Conservation (phyloP, 2,797 vertebrate genomes). For the Spinibarbus caldwelli region DNA sequence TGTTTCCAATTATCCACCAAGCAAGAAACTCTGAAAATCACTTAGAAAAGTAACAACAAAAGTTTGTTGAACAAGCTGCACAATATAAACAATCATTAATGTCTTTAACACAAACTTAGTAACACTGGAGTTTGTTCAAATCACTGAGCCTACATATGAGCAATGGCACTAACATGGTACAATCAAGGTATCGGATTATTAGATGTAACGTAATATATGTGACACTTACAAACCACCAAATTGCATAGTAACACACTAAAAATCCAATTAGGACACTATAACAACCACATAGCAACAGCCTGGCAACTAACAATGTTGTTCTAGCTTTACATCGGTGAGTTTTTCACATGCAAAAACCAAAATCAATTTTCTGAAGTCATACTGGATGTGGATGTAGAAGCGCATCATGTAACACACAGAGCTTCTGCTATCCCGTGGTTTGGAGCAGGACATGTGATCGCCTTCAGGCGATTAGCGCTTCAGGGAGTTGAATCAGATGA, state of each 20-base stretch:
- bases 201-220: background rate
- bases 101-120: background rate
- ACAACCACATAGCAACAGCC: background rate
- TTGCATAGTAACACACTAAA: background rate
- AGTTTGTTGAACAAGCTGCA: background rate
- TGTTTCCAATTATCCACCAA: background rate
- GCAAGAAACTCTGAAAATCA: background rate
- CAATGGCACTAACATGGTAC: background rate
- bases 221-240: background rate
- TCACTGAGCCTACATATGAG: background rate
- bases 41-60: background rate
- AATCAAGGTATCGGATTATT: background rate
- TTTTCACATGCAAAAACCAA: background rate
- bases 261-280: too few species aligned
- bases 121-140: background rate
- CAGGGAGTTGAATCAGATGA: conserved; percentile 64
- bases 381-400: conserved; percentile 70
- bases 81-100: background rate
- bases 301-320: background rate
- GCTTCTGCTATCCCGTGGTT: conserved; percentile 62
- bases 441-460: conserved; percentile 73
- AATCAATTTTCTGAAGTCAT: conserved; percentile 23
- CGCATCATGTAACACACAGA: conserved; percentile 59
- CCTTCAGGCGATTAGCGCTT: conserved; percentile 58
- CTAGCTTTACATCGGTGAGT: background rate